These are phyloP conservation scores for Cossypha niveicapilla DNA, from an alignment of 2,797 vertebrate genomes.

Conservation along the genomic window DNA sequence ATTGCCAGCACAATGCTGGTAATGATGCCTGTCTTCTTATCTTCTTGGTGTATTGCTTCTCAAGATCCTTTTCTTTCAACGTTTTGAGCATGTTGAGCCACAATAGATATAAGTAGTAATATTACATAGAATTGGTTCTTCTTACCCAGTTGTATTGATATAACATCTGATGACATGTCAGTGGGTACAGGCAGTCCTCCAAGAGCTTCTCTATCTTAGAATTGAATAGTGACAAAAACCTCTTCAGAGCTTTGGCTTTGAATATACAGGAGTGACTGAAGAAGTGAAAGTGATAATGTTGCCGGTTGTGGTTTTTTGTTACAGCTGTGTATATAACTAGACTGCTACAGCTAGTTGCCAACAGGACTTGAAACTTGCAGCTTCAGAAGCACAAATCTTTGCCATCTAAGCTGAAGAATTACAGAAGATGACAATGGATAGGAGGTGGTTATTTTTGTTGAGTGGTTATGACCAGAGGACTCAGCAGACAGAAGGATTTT, in stretches of 20 bases:
- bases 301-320: background rate
- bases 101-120: background rate
- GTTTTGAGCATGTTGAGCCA: background rate
- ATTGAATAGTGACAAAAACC: background rate
- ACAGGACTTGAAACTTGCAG: background rate
- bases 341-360: background rate
- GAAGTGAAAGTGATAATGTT: background rate
- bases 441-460: background rate
- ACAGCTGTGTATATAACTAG: accelerated
- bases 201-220: background rate
- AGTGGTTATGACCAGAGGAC: background rate
- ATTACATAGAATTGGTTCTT: background rate
- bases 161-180: background rate
- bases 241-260: background rate
- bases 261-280: background rate
- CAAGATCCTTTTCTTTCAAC: background rate
- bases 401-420: background rate
- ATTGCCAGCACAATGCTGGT: background rate
- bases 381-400: background rate
- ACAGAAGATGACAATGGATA: background rate
- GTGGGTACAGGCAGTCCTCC: background rate
- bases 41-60: background rate
- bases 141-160: background rate
- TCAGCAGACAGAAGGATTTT: background rate
- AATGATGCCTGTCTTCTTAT: background rate